A percentile compares a stretch with the other conserved stretches of the same genome.
Evolutionary conservation across 2,888 invertebrate species (phyloP).

Genomic region (Trachelus tabidus): DNA sequence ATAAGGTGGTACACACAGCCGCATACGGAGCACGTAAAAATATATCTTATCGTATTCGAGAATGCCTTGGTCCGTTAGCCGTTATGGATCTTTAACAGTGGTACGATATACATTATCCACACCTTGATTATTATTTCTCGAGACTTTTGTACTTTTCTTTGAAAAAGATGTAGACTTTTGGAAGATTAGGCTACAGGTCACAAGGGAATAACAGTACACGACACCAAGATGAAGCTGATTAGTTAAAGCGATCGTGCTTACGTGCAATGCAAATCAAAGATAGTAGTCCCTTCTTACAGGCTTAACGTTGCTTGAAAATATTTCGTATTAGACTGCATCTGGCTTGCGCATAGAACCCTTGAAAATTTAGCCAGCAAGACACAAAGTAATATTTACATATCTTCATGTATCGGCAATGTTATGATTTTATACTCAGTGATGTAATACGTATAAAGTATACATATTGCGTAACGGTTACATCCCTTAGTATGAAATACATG

Average conservation of each 20-base stretch:
- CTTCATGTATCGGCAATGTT: not conserved
- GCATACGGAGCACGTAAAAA: not conserved
- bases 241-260: not conserved
- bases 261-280: not conserved
- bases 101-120: too few species aligned
- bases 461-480: not conserved
- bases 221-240: not conserved
- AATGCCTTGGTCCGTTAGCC: not conserved
- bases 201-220: not conserved
- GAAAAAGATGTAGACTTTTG: not conserved
- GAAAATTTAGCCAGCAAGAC: not conserved
- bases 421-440: not conserved
- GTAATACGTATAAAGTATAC: not conserved
- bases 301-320: not conserved
- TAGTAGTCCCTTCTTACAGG: not conserved
- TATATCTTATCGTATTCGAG: not conserved
- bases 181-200: not conserved
- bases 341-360: not conserved
- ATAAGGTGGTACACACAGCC: too few species aligned
- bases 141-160: not conserved
- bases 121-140: too few species aligned
- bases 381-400: not conserved
- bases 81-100: not conserved
- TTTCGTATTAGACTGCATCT: not conserved
- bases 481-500: not conserved